Base-by-base conservation (phyloP, 1,140 invertebrate genomes). In the Drosophila arawakana region DNA sequence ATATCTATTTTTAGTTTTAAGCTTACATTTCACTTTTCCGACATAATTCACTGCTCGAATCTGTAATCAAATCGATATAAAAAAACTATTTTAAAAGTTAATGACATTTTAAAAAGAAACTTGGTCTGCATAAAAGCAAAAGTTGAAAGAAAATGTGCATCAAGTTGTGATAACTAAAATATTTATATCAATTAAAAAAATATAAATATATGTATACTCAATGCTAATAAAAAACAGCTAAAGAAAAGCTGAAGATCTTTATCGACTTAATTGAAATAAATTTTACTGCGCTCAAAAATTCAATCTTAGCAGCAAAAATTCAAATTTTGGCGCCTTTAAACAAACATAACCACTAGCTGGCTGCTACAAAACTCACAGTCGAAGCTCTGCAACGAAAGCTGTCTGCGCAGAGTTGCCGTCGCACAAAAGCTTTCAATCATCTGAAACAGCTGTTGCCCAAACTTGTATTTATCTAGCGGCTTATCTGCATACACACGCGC, bases 401-500 rank as follows among this genome's bases (percentile, higher is more conserved):
- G 10, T 11, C 35, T 37, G 46, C 47, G 41, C 50, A 63, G 60
- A 39, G 71, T 55, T 54, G 63, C 37, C 61, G 62, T 39, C 37
- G 25, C 46, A 41, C 5, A 18, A 54, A 62, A 67, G 77, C 72
- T 80, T 61, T 52, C 0, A 1, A 5, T 25, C 47, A 11, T 9
- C 7, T 7, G 34, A 46, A 78, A 65, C 80, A 83, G 80, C 80
- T 83, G 80, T 9, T 21, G 35, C 43, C 54, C 13, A 54, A 83
- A 83, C 80, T 69, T 65, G 81, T 83, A 80, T 83, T 83, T 83
- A 83, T 83, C 81, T 83, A 76, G 52, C 25, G 35, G 65, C 54
- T 70, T 77, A 73, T 68, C 69, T 76, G 34, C 39, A 47, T 70
- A 47, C 60, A 70, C 73, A 66, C 59, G 44, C 67, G 55, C 69